phyloP scores from a whole-genome alignment of 30 jellyfish, hydroid and myxozoan species.

The Pelagia noctiluca region DNA sequence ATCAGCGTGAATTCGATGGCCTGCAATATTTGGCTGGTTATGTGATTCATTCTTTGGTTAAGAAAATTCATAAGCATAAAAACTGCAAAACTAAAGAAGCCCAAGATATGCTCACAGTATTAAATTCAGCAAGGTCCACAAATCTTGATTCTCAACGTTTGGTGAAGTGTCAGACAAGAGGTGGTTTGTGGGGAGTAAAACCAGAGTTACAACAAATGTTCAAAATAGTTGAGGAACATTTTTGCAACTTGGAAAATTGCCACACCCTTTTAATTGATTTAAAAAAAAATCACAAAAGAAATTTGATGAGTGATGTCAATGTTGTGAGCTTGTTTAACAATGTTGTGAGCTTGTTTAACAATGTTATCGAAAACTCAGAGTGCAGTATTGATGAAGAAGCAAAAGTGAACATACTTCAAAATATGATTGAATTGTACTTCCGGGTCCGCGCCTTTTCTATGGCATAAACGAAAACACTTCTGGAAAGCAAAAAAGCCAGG shows the following conservation, averaged over 20 bases:
- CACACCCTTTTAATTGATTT: slow-evolving; percentile 13
- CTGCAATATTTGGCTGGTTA: slow-evolving; percentile 50
- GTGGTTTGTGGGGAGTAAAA: slow-evolving; percentile 62
- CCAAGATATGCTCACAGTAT: slow-evolving; percentile 17
- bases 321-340: slow-evolving; percentile 24
- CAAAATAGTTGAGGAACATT: slow-evolving; percentile 22
- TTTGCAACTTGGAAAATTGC: slow-evolving; percentile 37
- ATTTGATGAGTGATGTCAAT: slow-evolving; percentile 19
- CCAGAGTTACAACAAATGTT: slow-evolving; percentile 21
- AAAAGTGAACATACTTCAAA: slow-evolving; percentile 6
- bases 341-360: slow-evolving; percentile 12
- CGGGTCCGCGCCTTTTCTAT: slow-evolving; percentile 27
- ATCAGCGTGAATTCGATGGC: slow-evolving; percentile 38
- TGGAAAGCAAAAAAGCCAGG: slow-evolving; percentile 6
- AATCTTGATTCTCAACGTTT: slow-evolving; percentile 33
- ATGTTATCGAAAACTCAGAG: slow-evolving; percentile 10
- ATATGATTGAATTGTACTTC: slow-evolving; percentile 17
- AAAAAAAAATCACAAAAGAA: neutral
- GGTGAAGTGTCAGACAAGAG: slow-evolving; percentile 50
- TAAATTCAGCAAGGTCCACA: slow-evolving; percentile 16
- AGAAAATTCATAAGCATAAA: slow-evolving; percentile 13
- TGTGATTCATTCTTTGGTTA: slow-evolving; percentile 46
- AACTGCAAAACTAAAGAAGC: slow-evolving; percentile 12
- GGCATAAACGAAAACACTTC: slow-evolving; percentile 6
- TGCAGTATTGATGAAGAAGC: slow-evolving; percentile 29